Base-by-base conservation (phyloP, 2,797 vertebrate genomes). In the Scolopax rusticola region DNA sequence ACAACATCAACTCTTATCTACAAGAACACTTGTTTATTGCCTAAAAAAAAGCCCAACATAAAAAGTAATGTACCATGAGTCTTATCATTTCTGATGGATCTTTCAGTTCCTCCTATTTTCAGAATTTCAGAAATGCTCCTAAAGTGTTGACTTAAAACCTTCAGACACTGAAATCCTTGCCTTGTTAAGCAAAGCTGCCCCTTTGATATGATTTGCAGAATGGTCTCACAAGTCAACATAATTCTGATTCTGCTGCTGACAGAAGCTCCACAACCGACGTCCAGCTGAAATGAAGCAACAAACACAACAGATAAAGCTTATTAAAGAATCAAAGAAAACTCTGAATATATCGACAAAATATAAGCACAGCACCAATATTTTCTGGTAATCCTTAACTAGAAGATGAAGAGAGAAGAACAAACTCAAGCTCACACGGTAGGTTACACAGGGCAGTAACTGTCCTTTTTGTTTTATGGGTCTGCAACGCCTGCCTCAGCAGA, bases 181-280 rank as follows among this genome's bases (percentile, higher is more conserved):
- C 48, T 60, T 48, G 17, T 54, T 33, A 84, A 87, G 78, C 73
- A 93, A 89, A 85, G 43, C 50, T 87, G 43, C 21, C 53, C 40
- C 57, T 93, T 88, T 48, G 59, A 92, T 90, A 74, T 89, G 51
- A 79, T 95, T 81, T 93, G 86, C 69, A 89, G 82, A 82, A 89
- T 30, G 38, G 64, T 85, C 81, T 92, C 54, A 45, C 18, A 32
- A 95, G 89, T 84, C 88, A 95, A 75, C 18, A 12, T 68, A 28
- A 87, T 83, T 92, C 83, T 16, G n/a, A 74, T 83, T 94, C 43
- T 59, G 47, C 68, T 77, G 75, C 68, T 90, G 88, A 87, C 1
- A 77, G 71, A 83, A 80, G 67, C 41, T 47, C 83, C 78, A 80
- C 54, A 83, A 41, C 50, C 0, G 1, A 75, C 2, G 1, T 79